Evolutionary conservation across 2,888 invertebrate genomes (phyloP).

Genomic region (Monopis laevigella): DNA sequence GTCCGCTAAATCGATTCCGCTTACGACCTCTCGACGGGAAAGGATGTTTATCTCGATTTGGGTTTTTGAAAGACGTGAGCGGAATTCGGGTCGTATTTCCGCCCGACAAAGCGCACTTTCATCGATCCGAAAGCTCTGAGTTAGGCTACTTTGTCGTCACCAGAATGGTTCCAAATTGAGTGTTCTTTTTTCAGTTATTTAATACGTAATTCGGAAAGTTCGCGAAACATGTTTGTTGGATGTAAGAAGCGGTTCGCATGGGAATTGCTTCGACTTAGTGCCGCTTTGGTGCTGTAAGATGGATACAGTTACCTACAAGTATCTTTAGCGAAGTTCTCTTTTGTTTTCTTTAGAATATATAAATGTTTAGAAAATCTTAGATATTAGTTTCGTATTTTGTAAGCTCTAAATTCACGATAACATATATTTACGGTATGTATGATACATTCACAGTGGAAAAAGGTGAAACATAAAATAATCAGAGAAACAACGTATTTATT

Average conservation of each 20-base stretch:
- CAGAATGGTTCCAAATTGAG: slow-evolving; percentile 41
- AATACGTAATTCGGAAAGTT: slow-evolving; percentile 59
- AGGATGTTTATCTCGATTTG: slow-evolving; percentile 65
- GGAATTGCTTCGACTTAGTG: slow-evolving; percentile 32
- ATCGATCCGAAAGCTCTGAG: slow-evolving; percentile 49
- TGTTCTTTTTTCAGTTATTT: slow-evolving; percentile 56
- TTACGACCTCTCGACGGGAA: slow-evolving; percentile 55
- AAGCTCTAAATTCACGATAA: no score
- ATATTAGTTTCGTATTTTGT: no score
- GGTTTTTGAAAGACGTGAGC: slow-evolving; percentile 64
- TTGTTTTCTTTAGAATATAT: no score
- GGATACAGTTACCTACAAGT: not conserved
- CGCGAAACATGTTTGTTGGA: slow-evolving; percentile 46
- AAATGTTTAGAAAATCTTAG: no score
- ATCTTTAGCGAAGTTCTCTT: no score
- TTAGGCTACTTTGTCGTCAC: slow-evolving; percentile 35
- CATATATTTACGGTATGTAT: no score
- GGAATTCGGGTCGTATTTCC: slow-evolving; percentile 63
- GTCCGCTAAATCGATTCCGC: slow-evolving; percentile 55
- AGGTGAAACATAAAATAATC: no score
- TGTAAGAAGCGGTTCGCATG: slow-evolving; percentile 33
- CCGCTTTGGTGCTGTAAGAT: slow-evolving; percentile 7
- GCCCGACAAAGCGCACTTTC: slow-evolving; percentile 56
- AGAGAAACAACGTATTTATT: no score
- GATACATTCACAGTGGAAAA: no score